Base-by-base conservation (phyloP, 2,888 invertebrate genomes). In the Nomada flava region DNA sequence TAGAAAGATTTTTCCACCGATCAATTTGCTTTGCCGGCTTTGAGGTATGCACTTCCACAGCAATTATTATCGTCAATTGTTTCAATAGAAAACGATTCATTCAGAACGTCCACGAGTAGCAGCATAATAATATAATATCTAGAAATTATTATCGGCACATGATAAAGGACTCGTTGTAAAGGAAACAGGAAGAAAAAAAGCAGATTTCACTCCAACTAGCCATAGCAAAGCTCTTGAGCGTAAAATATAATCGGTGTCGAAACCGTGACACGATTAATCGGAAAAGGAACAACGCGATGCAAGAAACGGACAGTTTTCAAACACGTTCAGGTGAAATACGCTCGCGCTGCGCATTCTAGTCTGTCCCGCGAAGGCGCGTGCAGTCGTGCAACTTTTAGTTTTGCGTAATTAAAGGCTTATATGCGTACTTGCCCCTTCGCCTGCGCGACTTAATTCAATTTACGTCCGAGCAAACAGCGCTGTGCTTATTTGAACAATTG, bases 381-480 rank as follows among this genome's bases (percentile, higher is more conserved):
- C 73, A 52, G 29, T 67, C 69, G 60, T 57, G 36, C 72, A 82
- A 82, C 73, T 82, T 86, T 72, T 82, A 63, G 53, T 67, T 79
- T 79, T 82, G 76, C 79, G 84, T 76, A 86, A 86, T 86, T 84
- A 68, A 68, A 59, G 44, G 36, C 7, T 7, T 36, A 50, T 23
- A 82, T 86, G 65, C 86, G 60, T 65, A 82, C 86, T 63, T 60
- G 15, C 5, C 52, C 15, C 42, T 47, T 59, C 55, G 55, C 59
- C 64, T 62, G 68, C 55, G 62, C 52, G 57, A 71, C 42, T 59
- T 29, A 63, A 55, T 60, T 74, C 29, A 74, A 73, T 52, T n/a
- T 55, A 52, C 68, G 68, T 72, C 5, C 36, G 29, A 63, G 23
- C 20, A 36, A 50, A 23, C 9, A n/a, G 26, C 42, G 50, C 53